Conservation (phyloP, 2,888 invertebrate species). For the Chrysolina oricalcia region DNA sequence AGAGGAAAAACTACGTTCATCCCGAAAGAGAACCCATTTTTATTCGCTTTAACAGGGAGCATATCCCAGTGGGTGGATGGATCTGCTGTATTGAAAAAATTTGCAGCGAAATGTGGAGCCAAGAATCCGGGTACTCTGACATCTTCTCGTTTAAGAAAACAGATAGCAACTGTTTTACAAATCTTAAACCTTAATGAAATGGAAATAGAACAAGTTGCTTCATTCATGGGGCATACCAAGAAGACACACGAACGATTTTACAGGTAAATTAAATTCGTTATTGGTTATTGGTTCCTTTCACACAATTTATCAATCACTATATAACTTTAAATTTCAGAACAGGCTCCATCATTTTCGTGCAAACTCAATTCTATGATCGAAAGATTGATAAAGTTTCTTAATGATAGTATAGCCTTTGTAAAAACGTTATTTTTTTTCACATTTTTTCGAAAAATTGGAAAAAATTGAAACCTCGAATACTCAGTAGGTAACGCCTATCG, state of each 20-base stretch:
- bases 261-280: no score
- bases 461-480: no score
- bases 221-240: constrained; percentile 59
- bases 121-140: constrained; percentile 50
- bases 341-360: no score
- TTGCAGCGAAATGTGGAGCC: constrained; percentile 49
- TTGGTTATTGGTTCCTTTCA: no score
- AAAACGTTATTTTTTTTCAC: no score
- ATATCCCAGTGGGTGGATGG: constrained; percentile 53
- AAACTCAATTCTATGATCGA: no score
- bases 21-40: constrained; percentile 52
- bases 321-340: no score
- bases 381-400: no score
- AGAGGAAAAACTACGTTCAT: constrained; percentile 46
- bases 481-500: no score
- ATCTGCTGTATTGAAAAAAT: constrained; percentile 53
- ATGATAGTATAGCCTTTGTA: no score
- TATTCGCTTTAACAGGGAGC: constrained; percentile 49
- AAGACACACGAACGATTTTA: constrained; percentile 56
- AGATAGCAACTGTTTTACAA: constrained; percentile 53
- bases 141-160: constrained; percentile 55
- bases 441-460: no score
- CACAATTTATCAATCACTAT: no score
- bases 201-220: constrained; percentile 46
- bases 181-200: constrained; percentile 44